Evolutionary conservation across 2,113 vertebrate genomes (phyloP), one percentile per base, ranked within the genome.

Genomic region (Fregetta grallaria): DNA sequence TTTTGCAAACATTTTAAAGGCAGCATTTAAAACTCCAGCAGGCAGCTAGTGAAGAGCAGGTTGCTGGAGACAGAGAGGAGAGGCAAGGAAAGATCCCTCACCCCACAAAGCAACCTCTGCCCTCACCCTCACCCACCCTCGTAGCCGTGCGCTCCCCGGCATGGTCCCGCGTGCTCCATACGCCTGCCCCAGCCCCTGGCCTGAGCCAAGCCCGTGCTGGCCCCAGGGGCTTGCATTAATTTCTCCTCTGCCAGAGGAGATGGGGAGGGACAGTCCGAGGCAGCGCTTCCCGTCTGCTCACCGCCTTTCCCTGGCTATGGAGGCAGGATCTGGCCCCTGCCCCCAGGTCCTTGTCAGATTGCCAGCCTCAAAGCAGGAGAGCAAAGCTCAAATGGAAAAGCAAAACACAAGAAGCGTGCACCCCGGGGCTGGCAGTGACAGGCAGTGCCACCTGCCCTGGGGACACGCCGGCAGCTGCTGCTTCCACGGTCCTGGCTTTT

Each of bases 221-320:
- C n/a, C 40, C 52, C 11, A 13, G 25, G 26, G 20, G 0, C 7
- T 77, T 20, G 22, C n/a, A 30, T 27, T 17, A 8, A n/a, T 53
- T 52, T 27, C 72, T 56, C 29, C 50, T 56, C 36, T 45, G 53
- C 30, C 30, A 36, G 40, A 62, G 50, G 45, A 62, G 49, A 8
- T 5, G 34, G 27, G 27, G 29, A 76, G 7, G 17, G 17, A 11
- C 47, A 30, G 29, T 4, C 30, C 2, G 14, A 65, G 38, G 66
- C 1, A 0, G 5, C 0, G 0, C 6, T 50, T 59, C 34, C 25
- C 5, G 0, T 20, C 44, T 1, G 0, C 68, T 90, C 10, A 0
- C 34, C 52, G 63, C 59, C 19, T 81, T 66, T 77, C n/a, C 82
- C 23, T 30, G 65, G 32, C 44, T 44, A 1, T 0, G 1, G 30